A percentile compares a stretch with the other conserved stretches of the same genome.
Evolutionary conservation across 1,140 invertebrate genomes (phyloP).

Genomic region (Tetraneura akinire): DNA sequence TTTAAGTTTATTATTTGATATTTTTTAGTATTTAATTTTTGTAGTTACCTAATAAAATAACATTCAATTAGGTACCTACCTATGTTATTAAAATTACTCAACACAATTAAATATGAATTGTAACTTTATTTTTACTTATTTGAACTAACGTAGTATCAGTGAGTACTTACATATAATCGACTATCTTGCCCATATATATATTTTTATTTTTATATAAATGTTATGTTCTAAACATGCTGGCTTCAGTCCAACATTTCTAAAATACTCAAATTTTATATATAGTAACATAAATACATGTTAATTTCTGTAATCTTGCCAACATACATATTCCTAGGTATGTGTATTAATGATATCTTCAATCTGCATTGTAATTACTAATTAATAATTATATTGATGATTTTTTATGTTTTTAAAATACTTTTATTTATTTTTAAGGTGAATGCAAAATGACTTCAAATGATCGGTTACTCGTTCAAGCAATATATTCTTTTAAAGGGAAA

Average conservation of each 20-base stretch:
- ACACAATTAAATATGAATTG: no score
- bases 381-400: constrained; percentile 12
- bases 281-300: no score
- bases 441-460: constrained; percentile 57
- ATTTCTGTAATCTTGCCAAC: constrained; percentile 19
- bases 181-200: not conserved
- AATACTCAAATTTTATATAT: constrained; percentile 3
- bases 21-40: no score
- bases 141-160: no score
- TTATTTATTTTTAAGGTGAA: not conserved
- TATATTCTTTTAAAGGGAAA: constrained; percentile 90
- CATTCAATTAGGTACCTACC: no score
- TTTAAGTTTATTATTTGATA: no score
- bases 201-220: not conserved
- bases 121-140: no score
- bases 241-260: constrained; percentile 31
- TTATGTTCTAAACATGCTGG: constrained; percentile 28
- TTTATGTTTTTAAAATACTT: not conserved
- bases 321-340: constrained; percentile 30
- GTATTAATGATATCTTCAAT: constrained; percentile 15
- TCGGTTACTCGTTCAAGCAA: constrained; percentile 80
- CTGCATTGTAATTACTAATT: constrained; percentile 5
- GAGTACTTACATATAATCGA: no score
- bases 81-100: no score
- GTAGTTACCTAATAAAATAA: no score